Conservation (phyloP, 2,113 vertebrate species). For the Sebastes fasciatus region DNA sequence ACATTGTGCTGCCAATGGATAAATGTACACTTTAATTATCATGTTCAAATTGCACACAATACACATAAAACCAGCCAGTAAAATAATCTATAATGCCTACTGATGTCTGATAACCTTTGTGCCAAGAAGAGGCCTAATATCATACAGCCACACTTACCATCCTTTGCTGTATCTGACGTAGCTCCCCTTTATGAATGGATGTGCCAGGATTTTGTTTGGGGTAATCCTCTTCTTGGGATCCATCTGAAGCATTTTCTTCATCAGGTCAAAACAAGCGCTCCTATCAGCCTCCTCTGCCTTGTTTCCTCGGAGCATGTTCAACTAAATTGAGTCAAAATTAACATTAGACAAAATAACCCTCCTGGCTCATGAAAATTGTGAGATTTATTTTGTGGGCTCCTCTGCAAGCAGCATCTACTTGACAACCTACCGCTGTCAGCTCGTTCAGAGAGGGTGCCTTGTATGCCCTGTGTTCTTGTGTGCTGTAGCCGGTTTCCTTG, state of each 20-base stretch:
- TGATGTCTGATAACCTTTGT: background rate
- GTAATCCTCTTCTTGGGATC: background rate
- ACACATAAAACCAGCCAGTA: background rate
- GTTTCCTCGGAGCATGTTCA: background rate
- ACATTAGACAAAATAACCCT: background rate
- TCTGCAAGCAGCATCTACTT: background rate
- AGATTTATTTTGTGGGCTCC: background rate
- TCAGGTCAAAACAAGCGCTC: conserved; percentile 1
- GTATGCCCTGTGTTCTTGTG: background rate
- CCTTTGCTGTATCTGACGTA: background rate
- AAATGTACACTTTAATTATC: background rate
- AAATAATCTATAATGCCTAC: background rate
- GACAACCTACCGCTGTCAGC: conserved; percentile 1
- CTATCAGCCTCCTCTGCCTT: background rate
- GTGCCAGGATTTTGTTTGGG: background rate
- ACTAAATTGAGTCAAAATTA: background rate
- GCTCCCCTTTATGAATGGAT: conserved; percentile 4
- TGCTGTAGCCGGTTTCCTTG: background rate
- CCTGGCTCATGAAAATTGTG: background rate
- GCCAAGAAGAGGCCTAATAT: background rate
- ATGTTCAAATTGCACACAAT: background rate
- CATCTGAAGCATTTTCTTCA: conserved; percentile 5
- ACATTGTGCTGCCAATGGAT: background rate
- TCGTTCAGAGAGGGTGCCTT: background rate
- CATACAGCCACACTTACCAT: background rate